Evolutionary conservation across 1,140 invertebrate genomes (phyloP), one percentile per base, ranked within the genome.

Genomic region (Cephus cinctus): DNA sequence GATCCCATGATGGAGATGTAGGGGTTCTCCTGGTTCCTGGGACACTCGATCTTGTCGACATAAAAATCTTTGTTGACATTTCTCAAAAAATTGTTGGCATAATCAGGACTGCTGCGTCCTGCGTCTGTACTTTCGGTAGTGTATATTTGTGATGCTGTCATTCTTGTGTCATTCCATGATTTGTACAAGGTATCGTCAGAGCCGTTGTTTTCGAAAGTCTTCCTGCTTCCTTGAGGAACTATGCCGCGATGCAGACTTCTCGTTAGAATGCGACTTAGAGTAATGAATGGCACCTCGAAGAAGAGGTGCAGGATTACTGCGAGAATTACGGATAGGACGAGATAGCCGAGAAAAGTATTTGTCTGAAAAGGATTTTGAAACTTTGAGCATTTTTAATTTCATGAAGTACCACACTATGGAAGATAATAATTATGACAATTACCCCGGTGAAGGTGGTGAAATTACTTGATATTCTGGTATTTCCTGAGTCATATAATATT

Each of bases 221-320:
- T n/a, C n/a, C n/a, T n/a, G n/a, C n/a, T n/a, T n/a, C n/a, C n/a
- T n/a, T n/a, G n/a, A n/a, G n/a, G n/a, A n/a, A n/a, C n/a, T n/a
- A n/a, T n/a, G n/a, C n/a, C n/a, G n/a, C n/a, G n/a, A n/a, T n/a
- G n/a, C n/a, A n/a, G n/a, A n/a, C n/a, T n/a, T n/a, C n/a, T n/a
- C n/a, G n/a, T n/a, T n/a, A n/a, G n/a, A n/a, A n/a, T n/a, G n/a
- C n/a, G n/a, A n/a, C 49, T 42, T n/a, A 58, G 12, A 1, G 25
- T 45, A 36, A 59, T 53, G 36, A 77, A 76, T 0, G 76, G 76
- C 48, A 74, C 69, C 31, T 78, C 76, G 47, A 78, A 71, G 15
- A 61, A 59, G 0, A 76, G 50, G 5, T 59, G 67, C 42, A 73
- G 55, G 0, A 61, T 9, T 0, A 54, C 44, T 1, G 76, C 69